Evolutionary conservation across 2,888 invertebrate species (phyloP), one percentile per base, ranked within the genome.

Genomic region (Idaea dimidiata): DNA sequence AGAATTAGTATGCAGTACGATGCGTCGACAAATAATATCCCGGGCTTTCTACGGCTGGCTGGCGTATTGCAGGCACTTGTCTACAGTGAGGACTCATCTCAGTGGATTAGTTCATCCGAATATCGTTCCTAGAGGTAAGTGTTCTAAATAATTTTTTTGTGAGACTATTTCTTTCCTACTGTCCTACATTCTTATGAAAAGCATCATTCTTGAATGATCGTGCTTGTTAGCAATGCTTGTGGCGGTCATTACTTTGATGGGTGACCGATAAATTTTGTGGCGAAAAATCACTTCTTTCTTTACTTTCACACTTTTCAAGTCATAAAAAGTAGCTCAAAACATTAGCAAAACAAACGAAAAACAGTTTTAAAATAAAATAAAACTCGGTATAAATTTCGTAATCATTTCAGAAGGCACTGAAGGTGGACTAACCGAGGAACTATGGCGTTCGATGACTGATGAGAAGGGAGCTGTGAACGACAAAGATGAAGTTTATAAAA

Each of bases 31-130:
- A 90, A 98, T 99, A 64, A 97, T 98, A 70, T 98, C 98, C 0
- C 93, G 99, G 64, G 99, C 99, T 16, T 99, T 99, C 88, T 98
- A 98, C 83, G 99, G 99, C 59, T 99, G 98, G 99, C 91, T 98
- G 66, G 98, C 98, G 0, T 98, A 99, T 83, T 98, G 98, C 79
- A 93, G 98, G 17, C 98, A 99, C 79, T 91, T 99, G 77, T 96
- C 97, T 53, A 99, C 98, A 0, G 98, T 99, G 0, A 91, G 98
- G 57, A 98, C 97, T 0, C 99, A 99, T 89, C 94, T 99, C 16
- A 97, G 97, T 33, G 98, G 97, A 0, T 91, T 99, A 17, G 97
- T 99, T 0, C 95, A 97, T 82, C 93, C 95, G 0, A 94, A 93
- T 67, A 96, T 97, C 62, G 91, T 96, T 14, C 93, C 94, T 59